Percentiles rank a stretch among this genome's conserved stretches.
Conservation (phyloP, 2,113 vertebrate species). For the Engystomops pustulosus region DNA sequence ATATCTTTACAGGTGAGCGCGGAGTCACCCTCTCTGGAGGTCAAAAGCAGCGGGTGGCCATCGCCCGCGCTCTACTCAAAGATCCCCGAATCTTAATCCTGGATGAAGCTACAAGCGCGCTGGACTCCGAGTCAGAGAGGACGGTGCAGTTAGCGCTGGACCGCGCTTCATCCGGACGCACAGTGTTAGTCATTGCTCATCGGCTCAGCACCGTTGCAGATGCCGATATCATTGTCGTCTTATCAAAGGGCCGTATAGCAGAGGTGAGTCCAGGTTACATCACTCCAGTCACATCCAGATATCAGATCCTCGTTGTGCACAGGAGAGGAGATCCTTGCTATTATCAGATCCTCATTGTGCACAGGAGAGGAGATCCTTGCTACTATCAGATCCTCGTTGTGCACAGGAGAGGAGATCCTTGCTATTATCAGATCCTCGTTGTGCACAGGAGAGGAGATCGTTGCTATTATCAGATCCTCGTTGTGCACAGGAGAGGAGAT, state of each 20-base stretch:
- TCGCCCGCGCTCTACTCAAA: slow-evolving; percentile 91
- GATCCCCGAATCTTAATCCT: slow-evolving; percentile 86
- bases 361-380: not conserved
- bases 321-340: not conserved
- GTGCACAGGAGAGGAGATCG: not conserved
- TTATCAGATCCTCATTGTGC: not conserved
- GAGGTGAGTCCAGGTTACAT: slow-evolving; percentile 75
- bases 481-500: not conserved
- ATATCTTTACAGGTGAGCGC: slow-evolving; percentile 79
- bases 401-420: not conserved
- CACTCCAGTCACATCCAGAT: not conserved
- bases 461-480: not conserved
- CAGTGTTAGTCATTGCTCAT: slow-evolving; percentile 93
- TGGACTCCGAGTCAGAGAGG: slow-evolving; percentile 86
- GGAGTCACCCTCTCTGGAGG: slow-evolving; percentile 88
- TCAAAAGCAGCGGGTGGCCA: slow-evolving; percentile 94
- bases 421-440: not conserved
- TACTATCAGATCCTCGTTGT: no score
- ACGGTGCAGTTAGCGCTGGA: slow-evolving; percentile 91
- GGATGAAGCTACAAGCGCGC: slow-evolving; percentile 93
- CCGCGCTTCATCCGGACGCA: slow-evolving; percentile 82
- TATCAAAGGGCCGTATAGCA: slow-evolving; percentile 81
- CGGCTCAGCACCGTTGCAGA: slow-evolving; percentile 89
- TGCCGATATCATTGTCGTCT: slow-evolving; percentile 86
- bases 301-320: not conserved